Evolutionary conservation across 2,113 vertebrate genomes (phyloP).

Genomic region (Oreotrochilus melanogaster): DNA sequence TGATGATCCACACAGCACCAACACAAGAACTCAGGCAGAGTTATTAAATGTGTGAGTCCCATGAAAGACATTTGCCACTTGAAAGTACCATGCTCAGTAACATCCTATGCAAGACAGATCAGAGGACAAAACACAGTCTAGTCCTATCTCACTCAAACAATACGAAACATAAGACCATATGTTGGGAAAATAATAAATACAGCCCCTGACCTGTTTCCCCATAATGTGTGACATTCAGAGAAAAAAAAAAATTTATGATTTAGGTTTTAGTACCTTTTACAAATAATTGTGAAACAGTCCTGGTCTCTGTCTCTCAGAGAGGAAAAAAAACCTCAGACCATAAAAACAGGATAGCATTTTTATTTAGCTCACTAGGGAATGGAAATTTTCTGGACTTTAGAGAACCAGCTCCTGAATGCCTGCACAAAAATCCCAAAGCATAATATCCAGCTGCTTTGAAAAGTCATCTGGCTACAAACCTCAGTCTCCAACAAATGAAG

Average conservation of each 20-base stretch:
- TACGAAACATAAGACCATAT: not conserved
- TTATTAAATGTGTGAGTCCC: not conserved
- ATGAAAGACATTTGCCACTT: not conserved
- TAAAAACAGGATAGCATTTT: accelerated
- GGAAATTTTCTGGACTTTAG: not conserved
- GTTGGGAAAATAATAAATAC: not conserved
- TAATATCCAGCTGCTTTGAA: not conserved
- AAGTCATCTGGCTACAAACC: not conserved
- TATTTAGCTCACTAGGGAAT: not conserved
- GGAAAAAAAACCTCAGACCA: not conserved
- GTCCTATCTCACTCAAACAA: not conserved
- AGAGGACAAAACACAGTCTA: not conserved
- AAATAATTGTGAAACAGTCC: not conserved
- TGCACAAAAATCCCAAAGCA: not conserved
- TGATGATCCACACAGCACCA: accelerated
- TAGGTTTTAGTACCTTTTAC: not conserved
- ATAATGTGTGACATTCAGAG: not conserved
- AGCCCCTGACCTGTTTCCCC: not conserved
- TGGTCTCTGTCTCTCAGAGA: not conserved
- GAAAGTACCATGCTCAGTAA: not conserved
- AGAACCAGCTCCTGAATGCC: not conserved
- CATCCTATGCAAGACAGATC: not conserved
- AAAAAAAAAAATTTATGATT: not conserved
- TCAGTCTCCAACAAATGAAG: not conserved
- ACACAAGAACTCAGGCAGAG: not conserved